Conservation (phyloP, 2,888 invertebrate species). For the Mesochorus sp. region DNA sequence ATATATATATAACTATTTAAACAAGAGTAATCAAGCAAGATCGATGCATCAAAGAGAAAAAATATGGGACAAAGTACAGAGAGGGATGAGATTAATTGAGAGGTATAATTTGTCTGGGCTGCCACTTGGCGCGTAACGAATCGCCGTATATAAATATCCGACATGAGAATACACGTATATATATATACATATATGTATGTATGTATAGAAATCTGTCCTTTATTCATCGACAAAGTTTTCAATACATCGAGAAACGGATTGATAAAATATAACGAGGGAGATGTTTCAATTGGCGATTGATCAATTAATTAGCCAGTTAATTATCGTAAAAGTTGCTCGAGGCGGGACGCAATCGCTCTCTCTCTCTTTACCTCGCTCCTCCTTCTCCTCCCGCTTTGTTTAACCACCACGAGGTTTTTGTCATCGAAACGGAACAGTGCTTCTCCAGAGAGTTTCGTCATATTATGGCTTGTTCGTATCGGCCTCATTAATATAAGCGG, state of each 20-base stretch:
- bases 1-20: no score
- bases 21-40: no score
- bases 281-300: constrained; percentile 52
- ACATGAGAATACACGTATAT: no score
- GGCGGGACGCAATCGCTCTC: constrained; percentile 4
- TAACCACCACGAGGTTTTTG: constrained; percentile 8
- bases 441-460: neutral
- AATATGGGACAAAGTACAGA: no score
- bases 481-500: neutral
- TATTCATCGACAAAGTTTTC: constrained; percentile 1
- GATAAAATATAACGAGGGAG: neutral
- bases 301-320: constrained; percentile 53
- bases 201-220: neutral
- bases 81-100: no score
- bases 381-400: neutral
- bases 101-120: no score
- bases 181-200: no score
- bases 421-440: constrained; percentile 21
- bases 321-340: constrained; percentile 41
- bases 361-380: neutral
- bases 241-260: neutral
- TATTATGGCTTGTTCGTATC: constrained; percentile 18
- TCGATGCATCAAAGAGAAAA: no score
- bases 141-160: no score
- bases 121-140: no score